Percentiles rank a stretch among this genome's conserved stretches.
Conservation (phyloP, 2,888 invertebrate genomes). For the Spilosoma lubricipeda region DNA sequence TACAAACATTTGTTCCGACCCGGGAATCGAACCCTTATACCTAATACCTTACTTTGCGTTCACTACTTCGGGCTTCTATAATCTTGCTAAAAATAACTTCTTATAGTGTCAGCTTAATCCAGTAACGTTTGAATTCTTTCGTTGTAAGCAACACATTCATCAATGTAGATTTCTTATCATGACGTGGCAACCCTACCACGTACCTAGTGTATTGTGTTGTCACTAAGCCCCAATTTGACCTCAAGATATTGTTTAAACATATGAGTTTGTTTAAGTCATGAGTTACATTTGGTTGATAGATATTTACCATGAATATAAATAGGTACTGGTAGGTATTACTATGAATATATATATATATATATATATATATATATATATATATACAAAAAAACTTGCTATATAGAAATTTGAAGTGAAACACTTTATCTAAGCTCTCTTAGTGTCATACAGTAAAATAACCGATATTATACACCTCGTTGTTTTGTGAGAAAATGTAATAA, state of each 20-base stretch:
- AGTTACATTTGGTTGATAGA: constrained; percentile 13
- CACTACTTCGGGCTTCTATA: neutral
- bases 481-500: neutral
- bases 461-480: no score
- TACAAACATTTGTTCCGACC: no score
- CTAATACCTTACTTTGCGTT: no score
- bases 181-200: neutral
- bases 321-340: neutral
- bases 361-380: no score
- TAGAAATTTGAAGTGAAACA: neutral
- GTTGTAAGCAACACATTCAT: neutral
- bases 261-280: constrained; percentile 19
- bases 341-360: no score
- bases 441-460: neutral
- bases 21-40: no score
- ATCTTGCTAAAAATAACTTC: neutral
- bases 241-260: constrained; percentile 18
- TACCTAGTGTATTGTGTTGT: neutral
- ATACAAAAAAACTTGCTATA: neutral
- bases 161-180: neutral
- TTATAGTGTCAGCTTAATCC: neutral
- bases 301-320: constrained; percentile 15
- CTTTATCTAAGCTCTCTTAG: neutral
- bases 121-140: neutral
- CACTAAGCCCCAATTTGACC: constrained; percentile 7